A percentile compares a stretch with the other conserved stretches of the same genome.
Conservation (phyloP, 2,113 vertebrate species). For the Crotalus viridis region DNA sequence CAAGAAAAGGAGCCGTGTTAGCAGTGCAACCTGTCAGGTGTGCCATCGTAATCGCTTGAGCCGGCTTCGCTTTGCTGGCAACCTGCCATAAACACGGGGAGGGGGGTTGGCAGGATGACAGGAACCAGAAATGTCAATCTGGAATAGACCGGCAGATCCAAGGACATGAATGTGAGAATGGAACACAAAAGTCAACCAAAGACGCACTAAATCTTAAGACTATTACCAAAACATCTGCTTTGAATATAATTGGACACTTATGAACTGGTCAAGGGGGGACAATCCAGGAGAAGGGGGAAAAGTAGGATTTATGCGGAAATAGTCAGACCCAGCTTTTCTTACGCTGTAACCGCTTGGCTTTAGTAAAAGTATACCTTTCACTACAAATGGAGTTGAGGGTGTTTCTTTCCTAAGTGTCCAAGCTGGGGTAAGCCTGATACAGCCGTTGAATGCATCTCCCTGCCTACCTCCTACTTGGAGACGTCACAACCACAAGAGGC, state of each 20-base stretch:
- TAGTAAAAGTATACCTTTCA: neutral
- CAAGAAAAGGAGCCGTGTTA: conserved; percentile 20
- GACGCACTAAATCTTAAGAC: neutral
- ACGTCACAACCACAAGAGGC: neutral
- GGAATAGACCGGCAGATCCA: no score
- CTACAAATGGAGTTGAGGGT: neutral
- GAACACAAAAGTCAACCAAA: neutral
- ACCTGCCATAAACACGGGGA: neutral
- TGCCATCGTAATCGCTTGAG: neutral
- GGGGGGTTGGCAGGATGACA: neutral
- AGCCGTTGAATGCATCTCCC: neutral
- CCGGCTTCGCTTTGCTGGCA: neutral
- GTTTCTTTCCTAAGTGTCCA: neutral
- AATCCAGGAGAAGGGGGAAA: neutral
- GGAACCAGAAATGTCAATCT: neutral
- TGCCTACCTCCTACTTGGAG: neutral
- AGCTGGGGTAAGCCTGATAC: neutral
- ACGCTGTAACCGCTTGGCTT: neutral
- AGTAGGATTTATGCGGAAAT: neutral
- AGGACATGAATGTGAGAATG: no score
- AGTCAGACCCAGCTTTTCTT: neutral
- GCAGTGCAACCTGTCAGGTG: neutral
- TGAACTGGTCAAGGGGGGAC: neutral
- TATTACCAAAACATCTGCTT: neutral
- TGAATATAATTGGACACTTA: neutral